phyloP scores from a whole-genome alignment of 2,797 vertebrate species.

The Sebastes elongatus region DNA sequence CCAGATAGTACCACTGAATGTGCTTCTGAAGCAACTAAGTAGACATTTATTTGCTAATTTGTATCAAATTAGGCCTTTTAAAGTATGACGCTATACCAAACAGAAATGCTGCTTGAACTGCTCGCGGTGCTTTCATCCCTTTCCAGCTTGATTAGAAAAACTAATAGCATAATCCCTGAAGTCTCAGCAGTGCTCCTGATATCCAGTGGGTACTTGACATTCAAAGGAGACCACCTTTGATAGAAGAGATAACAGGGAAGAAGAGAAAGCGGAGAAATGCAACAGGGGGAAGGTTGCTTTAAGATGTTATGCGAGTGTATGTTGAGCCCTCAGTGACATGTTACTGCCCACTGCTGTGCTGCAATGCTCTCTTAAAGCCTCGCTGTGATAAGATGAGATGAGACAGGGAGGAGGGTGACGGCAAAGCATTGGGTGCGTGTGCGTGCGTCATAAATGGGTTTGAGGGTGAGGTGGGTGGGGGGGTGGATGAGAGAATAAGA shows the following conservation, averaged over 20 bases:
- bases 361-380: constrained; percentile 43
- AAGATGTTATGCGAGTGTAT: constrained; percentile 38
- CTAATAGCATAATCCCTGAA: constrained; percentile 48
- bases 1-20: background rate
- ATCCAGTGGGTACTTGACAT: constrained; percentile 54
- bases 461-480: background rate
- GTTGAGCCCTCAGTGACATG: constrained; percentile 48
- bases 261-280: constrained; percentile 22
- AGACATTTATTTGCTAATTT: constrained; percentile 41
- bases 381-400: constrained; percentile 59
- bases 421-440: constrained; percentile 25
- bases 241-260: constrained; percentile 26
- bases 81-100: constrained; percentile 34
- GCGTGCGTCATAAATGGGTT: constrained; percentile 47
- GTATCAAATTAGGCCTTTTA: constrained; percentile 46
- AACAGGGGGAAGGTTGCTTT: constrained; percentile 39
- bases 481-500: constrained; percentile 28
- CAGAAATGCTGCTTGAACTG: constrained; percentile 25
- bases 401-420: constrained; percentile 46
- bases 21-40: constrained; percentile 12
- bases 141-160: constrained; percentile 55
- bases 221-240: constrained; percentile 44
- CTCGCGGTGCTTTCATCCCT: constrained; percentile 46
- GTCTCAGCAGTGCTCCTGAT: constrained; percentile 48
- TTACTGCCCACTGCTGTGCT: constrained; percentile 44